phyloP scores from a whole-genome alignment of 1,140 invertebrate genomes.

The Telenomus remus region DNA sequence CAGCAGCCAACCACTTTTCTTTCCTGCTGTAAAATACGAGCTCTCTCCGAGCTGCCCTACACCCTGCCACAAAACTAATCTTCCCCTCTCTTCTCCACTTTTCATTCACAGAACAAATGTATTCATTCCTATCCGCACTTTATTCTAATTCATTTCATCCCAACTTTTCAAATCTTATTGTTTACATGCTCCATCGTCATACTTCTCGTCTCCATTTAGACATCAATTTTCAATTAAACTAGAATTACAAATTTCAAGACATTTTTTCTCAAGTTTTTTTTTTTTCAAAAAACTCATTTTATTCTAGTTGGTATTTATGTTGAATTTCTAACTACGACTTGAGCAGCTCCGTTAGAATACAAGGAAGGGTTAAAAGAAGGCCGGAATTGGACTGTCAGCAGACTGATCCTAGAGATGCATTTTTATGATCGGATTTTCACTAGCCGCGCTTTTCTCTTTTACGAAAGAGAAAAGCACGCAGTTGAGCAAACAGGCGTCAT shows the following conservation, averaged over 20 bases:
- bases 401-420: conserved; percentile 49
- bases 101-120: conserved; percentile 52
- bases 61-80: conserved; percentile 49
- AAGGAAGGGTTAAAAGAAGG: conserved; percentile 58
- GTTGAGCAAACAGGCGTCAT: conserved; percentile 33
- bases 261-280: too few species aligned
- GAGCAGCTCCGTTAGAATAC: conserved; percentile 27
- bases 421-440: conserved; percentile 56
- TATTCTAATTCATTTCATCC: conserved; percentile 31
- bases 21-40: conserved; percentile 58
- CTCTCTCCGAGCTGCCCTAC: conserved; percentile 35
- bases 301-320: too few species aligned
- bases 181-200: conserved; percentile 3
- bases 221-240: neutral
- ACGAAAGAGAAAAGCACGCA: conserved; percentile 33
- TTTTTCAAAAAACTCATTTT: too few species aligned
- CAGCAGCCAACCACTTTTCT: conserved; percentile 63
- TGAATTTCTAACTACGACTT: neutral
- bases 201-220: neutral
- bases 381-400: conserved; percentile 54
- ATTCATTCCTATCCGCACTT: conserved; percentile 40
- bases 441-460: conserved; percentile 45
- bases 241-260: too few species aligned
- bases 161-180: neutral
- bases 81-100: conserved; percentile 16